These are phyloP conservation scores for Aurelia aurita complex sp. Pacific DNA, from an alignment of 30 jellyfish, hydroid and myxozoan genomes.

Conservation along the genomic window DNA sequence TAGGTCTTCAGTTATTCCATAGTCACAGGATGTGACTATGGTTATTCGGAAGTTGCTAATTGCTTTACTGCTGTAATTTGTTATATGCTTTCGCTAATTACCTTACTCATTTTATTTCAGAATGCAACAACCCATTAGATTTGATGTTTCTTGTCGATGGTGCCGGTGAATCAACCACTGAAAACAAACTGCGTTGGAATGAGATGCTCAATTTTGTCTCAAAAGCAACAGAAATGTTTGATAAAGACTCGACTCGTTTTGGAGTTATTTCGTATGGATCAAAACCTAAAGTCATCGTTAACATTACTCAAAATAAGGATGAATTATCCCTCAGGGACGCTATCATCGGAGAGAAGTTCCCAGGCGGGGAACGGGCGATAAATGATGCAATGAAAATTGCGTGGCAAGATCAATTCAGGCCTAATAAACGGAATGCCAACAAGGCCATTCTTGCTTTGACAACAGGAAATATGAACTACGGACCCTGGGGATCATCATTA, in stretches of 20 bases:
- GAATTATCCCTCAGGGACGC: slow-evolving; percentile 33
- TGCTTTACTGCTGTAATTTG: too few relatives aligned
- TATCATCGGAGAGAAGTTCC: slow-evolving; percentile 49
- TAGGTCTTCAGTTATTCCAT: too few relatives aligned
- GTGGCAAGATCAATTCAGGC: slow-evolving; percentile 91
- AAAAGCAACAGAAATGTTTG: slow-evolving; percentile 78
- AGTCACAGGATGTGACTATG: too few relatives aligned
- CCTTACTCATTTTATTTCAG: slow-evolving; percentile 20
- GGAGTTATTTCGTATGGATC: slow-evolving; percentile 84
- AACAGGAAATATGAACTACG: slow-evolving; percentile 89
- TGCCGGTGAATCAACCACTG: slow-evolving; percentile 64
- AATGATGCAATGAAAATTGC: slow-evolving; percentile 93
- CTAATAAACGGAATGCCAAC: slow-evolving; percentile 68
- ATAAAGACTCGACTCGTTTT: slow-evolving; percentile 64
- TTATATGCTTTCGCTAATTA: too few relatives aligned
- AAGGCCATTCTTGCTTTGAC: slow-evolving; percentile 84
- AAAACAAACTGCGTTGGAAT: slow-evolving; percentile 82
- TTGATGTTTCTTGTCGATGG: slow-evolving; percentile 88
- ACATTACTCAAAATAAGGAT: slow-evolving; percentile 50
- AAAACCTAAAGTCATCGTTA: slow-evolving; percentile 72
- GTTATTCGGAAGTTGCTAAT: too few relatives aligned
- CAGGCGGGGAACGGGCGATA: slow-evolving; percentile 91
- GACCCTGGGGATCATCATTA: slow-evolving; percentile 88
- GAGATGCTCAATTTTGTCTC: slow-evolving; percentile 71
- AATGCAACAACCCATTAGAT: slow-evolving; percentile 88